Conservation (phyloP, 1,140 invertebrate species). For the Penaeus japonicus region DNA sequence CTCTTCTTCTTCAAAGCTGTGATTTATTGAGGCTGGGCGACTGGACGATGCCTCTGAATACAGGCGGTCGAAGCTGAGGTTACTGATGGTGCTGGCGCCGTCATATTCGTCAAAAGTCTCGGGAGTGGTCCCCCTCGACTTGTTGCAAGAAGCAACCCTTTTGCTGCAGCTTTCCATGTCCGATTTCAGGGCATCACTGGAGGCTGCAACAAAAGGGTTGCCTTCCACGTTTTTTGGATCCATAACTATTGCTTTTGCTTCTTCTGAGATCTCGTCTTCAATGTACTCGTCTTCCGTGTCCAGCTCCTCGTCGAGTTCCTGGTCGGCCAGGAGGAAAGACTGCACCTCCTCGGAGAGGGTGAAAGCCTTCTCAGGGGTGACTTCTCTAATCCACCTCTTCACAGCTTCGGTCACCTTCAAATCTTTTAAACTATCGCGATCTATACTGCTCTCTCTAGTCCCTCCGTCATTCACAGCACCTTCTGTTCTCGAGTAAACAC, state of each 20-base stretch:
- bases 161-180: constrained; percentile 51
- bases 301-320: constrained; percentile 15
- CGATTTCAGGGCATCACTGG: constrained; percentile 49
- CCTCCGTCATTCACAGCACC: constrained; percentile 20
- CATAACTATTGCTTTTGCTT: constrained; percentile 19
- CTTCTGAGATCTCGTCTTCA: constrained; percentile 39
- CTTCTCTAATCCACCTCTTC: constrained; percentile 59
- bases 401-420: constrained; percentile 59
- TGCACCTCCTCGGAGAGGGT: constrained; percentile 48
- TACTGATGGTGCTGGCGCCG: constrained; percentile 50
- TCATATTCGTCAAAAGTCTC: constrained; percentile 54
- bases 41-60: constrained; percentile 56
- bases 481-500: background rate
- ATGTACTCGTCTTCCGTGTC: constrained; percentile 51
- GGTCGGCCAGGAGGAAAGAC: constrained; percentile 15
- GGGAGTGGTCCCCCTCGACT: constrained; percentile 32
- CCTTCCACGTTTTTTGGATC: constrained; percentile 59
- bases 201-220: constrained; percentile 59
- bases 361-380: constrained; percentile 59
- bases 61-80: constrained; percentile 49
- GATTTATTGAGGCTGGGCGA: constrained; percentile 32
- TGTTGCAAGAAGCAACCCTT: constrained; percentile 56
- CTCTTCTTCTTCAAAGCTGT: constrained; percentile 54
- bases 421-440: constrained; percentile 41
- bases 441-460: constrained; percentile 16